Conservation (phyloP, 2,888 invertebrate genomes). For the Mactromeris polynyma region DNA sequence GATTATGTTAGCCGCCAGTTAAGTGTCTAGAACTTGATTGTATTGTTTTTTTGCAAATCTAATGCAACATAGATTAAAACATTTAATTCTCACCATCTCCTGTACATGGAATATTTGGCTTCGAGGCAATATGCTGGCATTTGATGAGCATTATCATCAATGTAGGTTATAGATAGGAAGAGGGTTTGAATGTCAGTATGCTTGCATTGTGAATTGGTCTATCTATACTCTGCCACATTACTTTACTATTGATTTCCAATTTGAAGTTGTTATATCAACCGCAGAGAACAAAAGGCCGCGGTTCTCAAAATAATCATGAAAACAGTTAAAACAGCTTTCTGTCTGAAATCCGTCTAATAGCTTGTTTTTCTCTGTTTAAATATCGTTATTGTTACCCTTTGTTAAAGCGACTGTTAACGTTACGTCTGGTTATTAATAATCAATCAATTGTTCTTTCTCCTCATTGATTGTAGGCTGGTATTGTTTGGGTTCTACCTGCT, state of each 20-base stretch:
- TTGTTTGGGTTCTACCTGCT: neutral
- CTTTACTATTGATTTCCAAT: conserved; percentile 69
- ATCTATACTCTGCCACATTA: conserved; percentile 49
- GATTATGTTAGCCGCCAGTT: neutral
- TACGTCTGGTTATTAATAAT: neutral
- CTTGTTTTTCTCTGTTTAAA: conserved; percentile 16
- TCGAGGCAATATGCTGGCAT: conserved; percentile 9
- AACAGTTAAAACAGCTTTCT: conserved; percentile 8
- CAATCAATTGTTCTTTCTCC: conserved; percentile 3
- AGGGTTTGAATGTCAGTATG: conserved; percentile 57
- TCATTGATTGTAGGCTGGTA: neutral
- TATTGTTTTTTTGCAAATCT: neutral
- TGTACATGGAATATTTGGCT: neutral
- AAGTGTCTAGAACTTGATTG: neutral
- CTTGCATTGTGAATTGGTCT: conserved; percentile 54
- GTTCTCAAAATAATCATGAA: conserved; percentile 19
- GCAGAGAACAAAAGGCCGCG: conserved; percentile 24
- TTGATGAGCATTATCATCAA: conserved; percentile 43
- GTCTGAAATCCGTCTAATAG: neutral
- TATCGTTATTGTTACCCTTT: conserved; percentile 11
- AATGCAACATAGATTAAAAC: neutral
- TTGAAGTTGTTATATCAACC: conserved; percentile 68
- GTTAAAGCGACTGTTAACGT: neutral
- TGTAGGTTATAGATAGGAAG: conserved; percentile 37
- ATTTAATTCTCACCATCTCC: neutral